Evolutionary conservation across 2,888 invertebrate species (phyloP).

Genomic region (Creontiades dilutus): DNA sequence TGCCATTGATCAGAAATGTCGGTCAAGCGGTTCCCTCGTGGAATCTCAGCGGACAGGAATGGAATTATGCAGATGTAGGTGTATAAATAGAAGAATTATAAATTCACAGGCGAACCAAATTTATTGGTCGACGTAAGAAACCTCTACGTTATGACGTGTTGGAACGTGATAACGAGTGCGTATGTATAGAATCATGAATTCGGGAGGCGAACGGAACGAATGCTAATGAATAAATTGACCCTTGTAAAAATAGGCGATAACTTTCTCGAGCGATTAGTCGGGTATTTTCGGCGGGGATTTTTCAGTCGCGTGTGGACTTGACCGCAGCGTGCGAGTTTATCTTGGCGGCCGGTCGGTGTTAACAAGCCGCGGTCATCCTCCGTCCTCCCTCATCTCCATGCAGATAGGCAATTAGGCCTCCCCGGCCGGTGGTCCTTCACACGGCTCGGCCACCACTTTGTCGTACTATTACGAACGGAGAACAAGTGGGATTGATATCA

Average conservation of each 20-base stretch:
- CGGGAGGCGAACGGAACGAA: neutral
- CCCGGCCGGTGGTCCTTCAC: neutral
- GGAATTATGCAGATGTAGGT: too few relatives aligned
- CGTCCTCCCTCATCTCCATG: neutral
- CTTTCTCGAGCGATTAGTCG: constrained; percentile 6
- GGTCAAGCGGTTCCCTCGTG: too few relatives aligned
- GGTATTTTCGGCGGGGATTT: neutral
- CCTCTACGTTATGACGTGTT: too few relatives aligned
- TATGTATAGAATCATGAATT: too few relatives aligned
- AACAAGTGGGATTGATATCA: too few relatives aligned
- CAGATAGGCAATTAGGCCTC: constrained; percentile 24
- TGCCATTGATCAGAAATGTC: too few relatives aligned
- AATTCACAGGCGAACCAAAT: too few relatives aligned
- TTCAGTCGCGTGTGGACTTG: neutral
- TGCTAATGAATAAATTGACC: neutral
- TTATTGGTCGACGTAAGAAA: too few relatives aligned
- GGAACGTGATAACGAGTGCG: too few relatives aligned
- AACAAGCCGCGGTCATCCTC: constrained; percentile 40
- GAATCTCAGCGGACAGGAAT: too few relatives aligned
- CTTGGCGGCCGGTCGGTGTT: constrained; percentile 43
- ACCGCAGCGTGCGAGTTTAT: constrained; percentile 43
- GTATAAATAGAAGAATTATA: too few relatives aligned
- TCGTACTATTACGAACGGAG: too few relatives aligned
- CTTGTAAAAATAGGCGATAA: neutral
- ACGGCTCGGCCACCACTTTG: neutral